Evolutionary conservation across 2,113 vertebrate species (phyloP).

Genomic region (Notothenia coriiceps): DNA sequence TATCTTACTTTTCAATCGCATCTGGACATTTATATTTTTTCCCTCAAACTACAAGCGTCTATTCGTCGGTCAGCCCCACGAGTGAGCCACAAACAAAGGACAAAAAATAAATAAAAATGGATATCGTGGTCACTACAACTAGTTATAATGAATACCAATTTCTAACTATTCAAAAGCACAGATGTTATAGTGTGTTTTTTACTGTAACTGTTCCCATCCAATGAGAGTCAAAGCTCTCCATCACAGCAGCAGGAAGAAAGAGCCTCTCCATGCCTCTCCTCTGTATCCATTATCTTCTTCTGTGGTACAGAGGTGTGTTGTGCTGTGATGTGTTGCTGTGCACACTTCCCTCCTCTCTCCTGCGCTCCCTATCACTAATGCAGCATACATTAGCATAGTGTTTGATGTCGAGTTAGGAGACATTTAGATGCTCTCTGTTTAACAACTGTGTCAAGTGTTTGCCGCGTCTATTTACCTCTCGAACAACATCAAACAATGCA

Average conservation of each 20-base stretch:
- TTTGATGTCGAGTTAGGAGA: conserved; percentile 86
- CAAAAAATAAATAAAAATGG: too few relatives aligned
- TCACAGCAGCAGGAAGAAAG: conserved; percentile 44
- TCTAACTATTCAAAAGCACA: neutral
- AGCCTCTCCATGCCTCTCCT: conserved; percentile 58
- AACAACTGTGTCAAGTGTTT: conserved; percentile 86
- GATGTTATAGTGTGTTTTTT: conserved; percentile 1
- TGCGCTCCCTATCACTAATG: conserved; percentile 78
- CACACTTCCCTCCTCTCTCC: conserved; percentile 61
- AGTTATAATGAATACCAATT: too few relatives aligned
- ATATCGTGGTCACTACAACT: too few relatives aligned
- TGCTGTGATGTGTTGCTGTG: conserved; percentile 48
- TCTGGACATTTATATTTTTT: too few relatives aligned
- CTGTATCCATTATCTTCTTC: conserved; percentile 65
- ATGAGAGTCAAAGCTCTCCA: conserved; percentile 48
- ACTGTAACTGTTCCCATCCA: conserved; percentile 34
- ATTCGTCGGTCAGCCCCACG: too few relatives aligned
- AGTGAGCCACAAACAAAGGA: too few relatives aligned
- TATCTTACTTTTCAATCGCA: too few relatives aligned
- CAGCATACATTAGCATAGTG: conserved; percentile 84
- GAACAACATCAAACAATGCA: conserved; percentile 83
- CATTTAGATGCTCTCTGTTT: conserved; percentile 82
- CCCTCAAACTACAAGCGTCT: too few relatives aligned
- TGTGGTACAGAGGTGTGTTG: conserved; percentile 45
- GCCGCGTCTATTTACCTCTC: conserved; percentile 82